Percentiles rank a stretch among this genome's conserved stretches.
Evolutionary conservation across 2,113 vertebrate species (phyloP).

Genomic region (Laticauda laticaudata): DNA sequence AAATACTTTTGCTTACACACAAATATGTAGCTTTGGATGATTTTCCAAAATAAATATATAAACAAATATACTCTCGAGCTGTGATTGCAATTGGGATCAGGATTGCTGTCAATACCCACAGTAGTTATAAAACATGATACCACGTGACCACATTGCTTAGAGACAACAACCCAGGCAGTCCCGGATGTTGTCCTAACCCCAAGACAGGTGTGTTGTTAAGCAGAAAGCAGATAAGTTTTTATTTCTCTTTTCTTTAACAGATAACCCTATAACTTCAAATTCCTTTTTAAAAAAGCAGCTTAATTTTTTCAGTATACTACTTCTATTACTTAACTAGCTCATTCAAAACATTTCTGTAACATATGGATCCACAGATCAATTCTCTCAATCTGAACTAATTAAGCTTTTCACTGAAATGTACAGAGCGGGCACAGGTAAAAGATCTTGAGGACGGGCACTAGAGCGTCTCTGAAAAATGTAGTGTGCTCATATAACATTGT

Average conservation of each 20-base stretch:
- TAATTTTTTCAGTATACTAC: conserved; percentile 12
- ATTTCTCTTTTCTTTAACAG: conserved; percentile 20
- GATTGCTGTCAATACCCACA: background rate
- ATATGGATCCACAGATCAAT: conserved; percentile 7
- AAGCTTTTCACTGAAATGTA: background rate
- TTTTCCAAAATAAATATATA: background rate
- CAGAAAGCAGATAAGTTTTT: background rate
- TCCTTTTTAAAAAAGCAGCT: conserved; percentile 26
- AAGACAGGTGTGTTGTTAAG: background rate
- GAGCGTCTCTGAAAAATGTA: conserved; percentile 41
- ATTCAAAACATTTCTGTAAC: conserved; percentile 41
- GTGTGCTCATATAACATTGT: conserved; percentile 32
- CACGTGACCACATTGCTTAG: background rate
- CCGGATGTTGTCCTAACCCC: background rate
- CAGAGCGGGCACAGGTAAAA: background rate
- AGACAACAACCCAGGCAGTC: background rate
- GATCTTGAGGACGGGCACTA: background rate
- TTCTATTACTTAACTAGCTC: conserved; percentile 46
- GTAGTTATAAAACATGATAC: background rate
- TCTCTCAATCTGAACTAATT: background rate
- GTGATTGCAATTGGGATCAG: background rate
- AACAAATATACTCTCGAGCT: background rate
- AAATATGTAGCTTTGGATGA: background rate
- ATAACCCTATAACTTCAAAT: background rate
- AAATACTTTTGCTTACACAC: background rate